Percentiles rank a stretch among this genome's conserved stretches.
phyloP scores from a whole-genome alignment of 2,888 invertebrate species.

The Orthosia gracilis region DNA sequence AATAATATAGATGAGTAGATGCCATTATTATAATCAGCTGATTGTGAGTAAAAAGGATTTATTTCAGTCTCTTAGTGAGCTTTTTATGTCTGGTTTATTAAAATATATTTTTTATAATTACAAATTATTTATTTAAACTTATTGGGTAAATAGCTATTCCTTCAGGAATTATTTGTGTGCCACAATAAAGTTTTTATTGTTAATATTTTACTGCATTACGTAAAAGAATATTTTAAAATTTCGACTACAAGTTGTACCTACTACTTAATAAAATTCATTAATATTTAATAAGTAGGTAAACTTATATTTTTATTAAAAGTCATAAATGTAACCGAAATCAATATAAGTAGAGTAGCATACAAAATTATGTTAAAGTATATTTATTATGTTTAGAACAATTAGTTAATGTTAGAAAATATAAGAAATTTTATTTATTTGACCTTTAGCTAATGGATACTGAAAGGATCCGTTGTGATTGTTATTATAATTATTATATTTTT shows the following conservation, averaged over 20 bases:
- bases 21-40: conserved; percentile 54
- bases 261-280: conserved; percentile 40
- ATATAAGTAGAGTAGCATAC: conserved; percentile 57
- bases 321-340: conserved; percentile 54
- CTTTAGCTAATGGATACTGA: conserved; percentile 54
- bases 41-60: conserved; percentile 7
- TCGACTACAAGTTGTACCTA: conserved; percentile 41
- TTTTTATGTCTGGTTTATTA: conserved; percentile 6
- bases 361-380: conserved; percentile 68
- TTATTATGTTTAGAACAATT: conserved; percentile 69
- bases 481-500: conserved; percentile 50
- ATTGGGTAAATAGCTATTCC: conserved; percentile 1
- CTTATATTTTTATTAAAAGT: conserved; percentile 65
- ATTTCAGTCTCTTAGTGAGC: conserved; percentile 13
- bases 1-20: conserved; percentile 59
- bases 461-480: conserved; percentile 66
- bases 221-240: conserved; percentile 19
- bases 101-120: conserved; percentile 19
- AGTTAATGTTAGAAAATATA: conserved; percentile 60
- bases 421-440: conserved; percentile 56
- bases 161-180: conserved; percentile 15
- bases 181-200: conserved; percentile 14
- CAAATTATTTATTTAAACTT: conserved; percentile 4
- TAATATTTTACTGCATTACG: conserved; percentile 16
- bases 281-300: conserved; percentile 49